phyloP scores from a whole-genome alignment of 2,888 invertebrate species.

The Mythimna lalbum region DNA sequence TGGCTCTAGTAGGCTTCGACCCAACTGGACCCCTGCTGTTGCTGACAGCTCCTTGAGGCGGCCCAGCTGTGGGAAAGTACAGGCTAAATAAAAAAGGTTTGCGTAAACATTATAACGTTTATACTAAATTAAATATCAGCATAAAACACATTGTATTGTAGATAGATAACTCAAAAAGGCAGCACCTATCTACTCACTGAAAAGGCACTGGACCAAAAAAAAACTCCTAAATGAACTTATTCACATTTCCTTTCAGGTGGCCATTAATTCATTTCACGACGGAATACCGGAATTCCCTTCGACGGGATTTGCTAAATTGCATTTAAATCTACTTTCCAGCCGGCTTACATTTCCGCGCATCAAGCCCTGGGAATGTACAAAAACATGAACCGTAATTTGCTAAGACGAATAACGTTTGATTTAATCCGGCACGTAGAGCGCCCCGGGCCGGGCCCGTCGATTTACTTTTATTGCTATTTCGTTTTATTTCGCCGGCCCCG shows the following conservation, averaged over 20 bases:
- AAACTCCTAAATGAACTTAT: constrained; percentile 28
- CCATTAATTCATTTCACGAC: constrained; percentile 47
- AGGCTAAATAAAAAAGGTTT: too few relatives aligned
- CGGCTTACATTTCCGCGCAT: constrained; percentile 80
- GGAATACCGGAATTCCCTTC: constrained; percentile 68
- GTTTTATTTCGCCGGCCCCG: constrained; percentile 84
- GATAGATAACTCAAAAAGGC: neutral
- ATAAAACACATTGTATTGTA: neutral
- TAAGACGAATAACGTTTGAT: constrained; percentile 90
- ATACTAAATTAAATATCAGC: neutral
- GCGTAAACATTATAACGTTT: neutral
- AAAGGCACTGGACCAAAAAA: constrained; percentile 33
- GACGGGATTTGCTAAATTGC: constrained; percentile 75
- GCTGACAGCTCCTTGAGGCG: too few relatives aligned
- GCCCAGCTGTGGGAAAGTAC: too few relatives aligned
- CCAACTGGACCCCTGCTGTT: too few relatives aligned
- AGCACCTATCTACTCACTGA: neutral
- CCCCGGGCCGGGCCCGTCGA: constrained; percentile 82
- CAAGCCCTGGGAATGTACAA: constrained; percentile 81
- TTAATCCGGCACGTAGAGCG: constrained; percentile 87
- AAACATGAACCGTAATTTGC: constrained; percentile 88
- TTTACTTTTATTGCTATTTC: constrained; percentile 90
- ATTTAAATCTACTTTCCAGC: constrained; percentile 78
- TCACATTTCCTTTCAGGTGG: constrained; percentile 36
- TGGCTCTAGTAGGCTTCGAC: too few relatives aligned